phyloP scores from a whole-genome alignment of 2,797 vertebrate species.

The Lophius americanus region DNA sequence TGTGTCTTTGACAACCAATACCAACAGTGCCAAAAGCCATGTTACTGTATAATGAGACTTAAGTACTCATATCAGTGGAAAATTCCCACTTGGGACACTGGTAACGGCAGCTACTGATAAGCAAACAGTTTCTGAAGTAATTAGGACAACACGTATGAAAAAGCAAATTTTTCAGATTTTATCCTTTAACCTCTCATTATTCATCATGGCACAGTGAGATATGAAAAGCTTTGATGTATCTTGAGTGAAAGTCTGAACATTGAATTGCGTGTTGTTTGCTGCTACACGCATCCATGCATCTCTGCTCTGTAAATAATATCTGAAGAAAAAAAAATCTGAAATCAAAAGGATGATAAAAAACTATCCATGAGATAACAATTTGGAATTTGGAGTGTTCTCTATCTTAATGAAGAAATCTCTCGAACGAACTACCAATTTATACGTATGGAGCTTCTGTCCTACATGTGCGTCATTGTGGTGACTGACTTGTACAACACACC shows the following conservation, averaged over 20 bases:
- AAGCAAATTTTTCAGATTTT: neutral
- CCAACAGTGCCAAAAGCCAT: conserved; percentile 11
- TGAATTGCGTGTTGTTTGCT: neutral
- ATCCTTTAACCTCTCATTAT: neutral
- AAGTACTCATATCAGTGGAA: conserved; percentile 14
- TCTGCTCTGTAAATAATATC: neutral
- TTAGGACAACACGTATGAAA: neutral
- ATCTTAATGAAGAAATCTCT: too few species aligned
- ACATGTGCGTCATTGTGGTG: too few species aligned
- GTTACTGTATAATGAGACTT: conserved; percentile 18
- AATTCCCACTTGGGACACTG: conserved; percentile 12
- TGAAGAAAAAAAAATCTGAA: neutral
- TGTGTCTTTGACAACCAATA: conserved; percentile 1
- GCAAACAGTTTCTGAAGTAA: conserved; percentile 2
- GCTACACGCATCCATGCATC: neutral
- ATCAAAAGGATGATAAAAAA: too few species aligned
- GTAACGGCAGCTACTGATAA: conserved; percentile 11
- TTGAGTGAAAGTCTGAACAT: neutral
- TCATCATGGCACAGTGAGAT: neutral
- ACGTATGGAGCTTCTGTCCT: too few species aligned
- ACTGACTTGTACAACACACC: too few species aligned
- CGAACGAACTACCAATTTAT: too few species aligned
- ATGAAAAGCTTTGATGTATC: neutral
- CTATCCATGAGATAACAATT: too few species aligned
- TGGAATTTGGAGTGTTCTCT: too few species aligned